phyloP scores from a whole-genome alignment of 1,140 invertebrate species.

The Drosophila albomicans region DNA sequence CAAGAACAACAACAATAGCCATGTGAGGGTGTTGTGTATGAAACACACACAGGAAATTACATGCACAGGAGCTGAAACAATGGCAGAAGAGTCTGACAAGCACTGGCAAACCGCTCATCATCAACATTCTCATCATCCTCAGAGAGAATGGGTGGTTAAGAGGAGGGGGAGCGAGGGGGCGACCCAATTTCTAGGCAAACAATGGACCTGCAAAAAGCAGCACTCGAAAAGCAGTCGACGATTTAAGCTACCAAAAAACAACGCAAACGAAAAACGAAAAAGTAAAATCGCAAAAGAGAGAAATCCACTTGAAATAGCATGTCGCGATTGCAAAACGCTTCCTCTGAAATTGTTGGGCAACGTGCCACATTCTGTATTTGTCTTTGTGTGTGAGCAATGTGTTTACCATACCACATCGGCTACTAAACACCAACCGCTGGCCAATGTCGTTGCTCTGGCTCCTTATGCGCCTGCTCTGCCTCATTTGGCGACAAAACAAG shows the following conservation, averaged over 20 bases:
- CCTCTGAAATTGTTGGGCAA: too few relatives aligned
- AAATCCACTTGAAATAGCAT: constrained; percentile 68
- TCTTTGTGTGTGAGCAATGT: constrained; percentile 13
- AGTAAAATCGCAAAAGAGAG: constrained; percentile 38
- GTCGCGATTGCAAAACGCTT: constrained; percentile 14
- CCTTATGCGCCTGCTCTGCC: neutral
- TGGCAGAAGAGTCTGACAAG: constrained; percentile 53
- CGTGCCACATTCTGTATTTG: neutral
- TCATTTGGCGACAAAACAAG: constrained; percentile 70
- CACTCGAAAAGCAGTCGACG: constrained; percentile 27
- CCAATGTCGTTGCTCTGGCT: constrained; percentile 12
- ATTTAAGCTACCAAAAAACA: constrained; percentile 21
- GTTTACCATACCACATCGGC: constrained; percentile 4
- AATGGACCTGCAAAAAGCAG: constrained; percentile 65
- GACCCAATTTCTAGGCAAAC: constrained; percentile 76
- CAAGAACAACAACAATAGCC: constrained; percentile 23
- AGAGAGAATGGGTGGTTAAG: neutral
- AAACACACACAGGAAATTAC: constrained; percentile 66
- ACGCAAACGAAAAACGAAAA: too few relatives aligned
- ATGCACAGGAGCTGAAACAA: constrained; percentile 76
- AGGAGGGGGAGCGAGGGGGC: neutral
- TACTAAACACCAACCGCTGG: neutral
- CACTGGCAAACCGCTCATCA: constrained; percentile 56
- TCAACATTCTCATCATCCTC: constrained; percentile 38
- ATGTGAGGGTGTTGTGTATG: constrained; percentile 32